Evolutionary conservation across 2,797 vertebrate species (phyloP).

Genomic region (Poecilia velifera): DNA sequence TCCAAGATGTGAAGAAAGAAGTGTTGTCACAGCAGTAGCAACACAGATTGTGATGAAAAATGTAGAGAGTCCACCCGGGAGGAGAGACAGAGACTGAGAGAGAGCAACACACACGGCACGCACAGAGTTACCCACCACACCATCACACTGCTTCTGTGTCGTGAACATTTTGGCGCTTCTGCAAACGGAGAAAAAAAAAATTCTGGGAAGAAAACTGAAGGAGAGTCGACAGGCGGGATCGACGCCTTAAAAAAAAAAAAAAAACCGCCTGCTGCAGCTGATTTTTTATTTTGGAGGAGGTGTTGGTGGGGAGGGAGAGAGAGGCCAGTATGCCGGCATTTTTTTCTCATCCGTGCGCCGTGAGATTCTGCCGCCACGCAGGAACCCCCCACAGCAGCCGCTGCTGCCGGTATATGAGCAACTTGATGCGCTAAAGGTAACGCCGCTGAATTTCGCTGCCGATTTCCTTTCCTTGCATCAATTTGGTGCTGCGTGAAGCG

Average conservation of each 20-base stretch:
- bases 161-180: slow-evolving; percentile 65
- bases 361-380: slow-evolving; percentile 39
- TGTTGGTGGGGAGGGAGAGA: not conserved
- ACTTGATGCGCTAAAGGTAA: slow-evolving; percentile 55
- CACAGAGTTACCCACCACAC: slow-evolving; percentile 49
- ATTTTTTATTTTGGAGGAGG: slow-evolving; percentile 15
- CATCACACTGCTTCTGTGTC: slow-evolving; percentile 64
- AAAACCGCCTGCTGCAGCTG: slow-evolving; percentile 44
- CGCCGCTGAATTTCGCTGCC: slow-evolving; percentile 25
- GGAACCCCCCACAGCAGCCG: slow-evolving; percentile 33
- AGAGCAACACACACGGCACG: slow-evolving; percentile 23
- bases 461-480: slow-evolving; percentile 36
- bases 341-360: slow-evolving; percentile 43
- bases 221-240: slow-evolving; percentile 20
- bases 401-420: slow-evolving; percentile 57
- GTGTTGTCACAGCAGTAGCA: slow-evolving; percentile 21
- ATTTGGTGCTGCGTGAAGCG: slow-evolving; percentile 62
- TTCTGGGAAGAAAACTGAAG: slow-evolving; percentile 15
- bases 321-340: slow-evolving; percentile 61
- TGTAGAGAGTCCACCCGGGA: slow-evolving; percentile 61
- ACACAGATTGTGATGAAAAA: slow-evolving; percentile 56
- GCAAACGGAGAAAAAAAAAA: not conserved
- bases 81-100: slow-evolving; percentile 45
- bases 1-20: slow-evolving; percentile 46
- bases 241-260: slow-evolving; percentile 10